Percentiles rank a stretch among this genome's conserved stretches.
Conservation (phyloP, 2,113 vertebrate genomes). For the Eurypyga helias region DNA sequence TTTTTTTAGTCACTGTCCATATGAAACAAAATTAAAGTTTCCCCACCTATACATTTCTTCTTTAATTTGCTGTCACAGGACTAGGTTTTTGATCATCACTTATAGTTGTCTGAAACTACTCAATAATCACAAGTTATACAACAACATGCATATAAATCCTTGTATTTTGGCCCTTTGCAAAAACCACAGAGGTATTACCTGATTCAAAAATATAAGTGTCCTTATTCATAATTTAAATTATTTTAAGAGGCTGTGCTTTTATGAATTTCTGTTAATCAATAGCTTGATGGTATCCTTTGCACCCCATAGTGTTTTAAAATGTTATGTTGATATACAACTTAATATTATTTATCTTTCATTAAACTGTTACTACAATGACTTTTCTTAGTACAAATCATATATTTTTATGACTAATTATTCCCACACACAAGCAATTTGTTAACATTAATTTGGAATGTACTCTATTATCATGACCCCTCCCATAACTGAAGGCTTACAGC, state of each 20-base stretch:
- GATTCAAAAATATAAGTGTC: not conserved
- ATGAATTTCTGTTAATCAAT: not conserved
- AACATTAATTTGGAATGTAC: constrained; percentile 52
- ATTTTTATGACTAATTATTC: constrained; percentile 31
- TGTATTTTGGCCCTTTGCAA: not conserved
- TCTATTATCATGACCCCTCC: constrained; percentile 27
- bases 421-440: not conserved
- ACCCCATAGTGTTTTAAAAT: not conserved
- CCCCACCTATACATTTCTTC: not conserved
- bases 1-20: not conserved
- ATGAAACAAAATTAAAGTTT: not conserved
- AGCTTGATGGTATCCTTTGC: not conserved
- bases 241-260: not conserved
- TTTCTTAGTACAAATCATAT: not conserved
- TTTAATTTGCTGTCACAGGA: not conserved
- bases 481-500: constrained; percentile 48
- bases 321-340: not conserved
- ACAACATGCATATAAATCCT: not conserved
- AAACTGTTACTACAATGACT: not conserved
- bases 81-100: not conserved
- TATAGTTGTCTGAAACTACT: not conserved
- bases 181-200: not conserved
- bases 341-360: not conserved
- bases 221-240: not conserved
- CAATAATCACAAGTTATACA: not conserved